These are phyloP conservation scores for Pseudois nayaur DNA, from an alignment of 2,113 vertebrate genomes.

Conservation along the genomic window DNA sequence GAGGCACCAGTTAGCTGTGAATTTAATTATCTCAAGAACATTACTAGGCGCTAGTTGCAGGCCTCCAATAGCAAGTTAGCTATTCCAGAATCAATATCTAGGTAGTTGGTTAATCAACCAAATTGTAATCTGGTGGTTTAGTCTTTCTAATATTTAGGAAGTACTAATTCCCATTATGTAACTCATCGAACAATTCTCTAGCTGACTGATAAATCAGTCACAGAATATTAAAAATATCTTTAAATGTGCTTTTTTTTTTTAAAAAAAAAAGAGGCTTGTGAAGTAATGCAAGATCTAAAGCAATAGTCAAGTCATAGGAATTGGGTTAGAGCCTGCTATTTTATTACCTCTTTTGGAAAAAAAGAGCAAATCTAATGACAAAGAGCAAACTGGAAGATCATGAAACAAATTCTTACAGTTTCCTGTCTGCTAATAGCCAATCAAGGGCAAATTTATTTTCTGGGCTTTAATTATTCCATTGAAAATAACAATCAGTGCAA, in stretches of 20 bases:
- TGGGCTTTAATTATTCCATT: conserved; percentile 3
- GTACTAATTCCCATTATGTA: background rate
- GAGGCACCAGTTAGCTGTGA: background rate
- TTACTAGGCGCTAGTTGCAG: background rate
- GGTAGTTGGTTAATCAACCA: background rate
- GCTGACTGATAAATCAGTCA: background rate
- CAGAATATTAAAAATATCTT: background rate
- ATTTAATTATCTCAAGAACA: conserved; percentile 29
- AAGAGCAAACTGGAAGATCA: conserved; percentile 20
- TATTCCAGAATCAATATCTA: conserved; percentile 15
- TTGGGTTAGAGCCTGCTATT: background rate
- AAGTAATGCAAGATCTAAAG: background rate
- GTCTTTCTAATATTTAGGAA: background rate
- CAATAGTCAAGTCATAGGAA: background rate
- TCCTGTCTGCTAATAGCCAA: background rate
- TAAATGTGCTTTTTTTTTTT: background rate
- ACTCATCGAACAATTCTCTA: background rate
- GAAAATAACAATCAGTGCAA: conserved; percentile 1
- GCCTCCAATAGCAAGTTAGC: background rate
- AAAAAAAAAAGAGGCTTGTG: background rate
- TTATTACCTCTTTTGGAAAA: background rate
- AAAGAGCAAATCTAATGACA: background rate
- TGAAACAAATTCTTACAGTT: conserved; percentile 5
- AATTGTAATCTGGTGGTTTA: background rate
- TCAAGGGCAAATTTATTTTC: conserved; percentile 8